Conservation (phyloP, 1,140 invertebrate species). For the Panagrolaimus sp. region DNA sequence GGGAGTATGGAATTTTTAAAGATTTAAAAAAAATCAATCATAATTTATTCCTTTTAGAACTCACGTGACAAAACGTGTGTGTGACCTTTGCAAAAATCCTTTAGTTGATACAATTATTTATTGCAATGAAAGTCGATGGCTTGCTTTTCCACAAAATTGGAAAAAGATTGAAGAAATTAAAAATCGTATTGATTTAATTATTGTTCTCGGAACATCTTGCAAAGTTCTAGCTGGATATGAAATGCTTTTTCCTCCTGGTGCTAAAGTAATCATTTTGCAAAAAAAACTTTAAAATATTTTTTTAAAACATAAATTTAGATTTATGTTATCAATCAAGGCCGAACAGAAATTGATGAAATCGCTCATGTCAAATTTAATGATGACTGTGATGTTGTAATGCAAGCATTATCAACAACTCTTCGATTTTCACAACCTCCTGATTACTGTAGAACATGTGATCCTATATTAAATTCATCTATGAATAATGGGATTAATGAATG, state of each 20-base stretch:
- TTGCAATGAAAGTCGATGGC: not conserved
- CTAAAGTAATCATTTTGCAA: not conserved
- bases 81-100: not conserved
- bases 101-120: not conserved
- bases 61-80: not conserved
- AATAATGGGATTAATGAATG: no score
- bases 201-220: not conserved
- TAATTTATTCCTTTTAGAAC: not conserved
- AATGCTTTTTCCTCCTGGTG: not conserved
- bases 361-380: constrained; percentile 1
- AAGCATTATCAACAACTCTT: no score
- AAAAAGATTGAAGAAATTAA: not conserved
- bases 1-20: not conserved
- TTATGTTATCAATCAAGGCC: not conserved
- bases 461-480: no score
- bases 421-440: no score
- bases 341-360: not conserved
- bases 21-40: not conserved
- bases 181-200: not conserved
- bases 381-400: not conserved
- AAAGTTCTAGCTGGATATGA: not conserved
- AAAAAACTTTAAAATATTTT: not conserved
- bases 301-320: not conserved
- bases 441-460: no score
- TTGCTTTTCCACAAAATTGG: not conserved